Base-by-base conservation (phyloP, 2,113 vertebrate species). In the Girardinichthys multiradiatus region DNA sequence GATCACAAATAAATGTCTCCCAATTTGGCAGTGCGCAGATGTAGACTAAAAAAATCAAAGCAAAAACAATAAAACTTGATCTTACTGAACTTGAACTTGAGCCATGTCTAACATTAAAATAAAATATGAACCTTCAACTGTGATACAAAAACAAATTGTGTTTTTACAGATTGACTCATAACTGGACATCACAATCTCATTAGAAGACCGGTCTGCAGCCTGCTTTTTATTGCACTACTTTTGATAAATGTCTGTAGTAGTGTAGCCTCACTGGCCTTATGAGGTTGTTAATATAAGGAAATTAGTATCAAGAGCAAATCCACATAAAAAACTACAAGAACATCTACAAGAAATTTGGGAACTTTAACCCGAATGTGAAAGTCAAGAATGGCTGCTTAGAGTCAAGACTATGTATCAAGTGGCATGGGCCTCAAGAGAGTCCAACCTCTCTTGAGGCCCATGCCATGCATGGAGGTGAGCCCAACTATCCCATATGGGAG, bases 31-130 rank as follows among this genome's bases (percentile, higher is more conserved):
- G 59, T 30, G 74, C 51, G 79, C 63, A 79, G 81, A 77, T 68
- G 79, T 63, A 74, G 62, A 57, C 30, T 77, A 74, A 76, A 39
- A 68, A 1, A 42, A 64, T 51, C 66, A 78, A 62, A 69, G 65
- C 39, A 37, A 62, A 66, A 69, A 45, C 13, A 39, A 28, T 0
- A n/a, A 80, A 61, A 82, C 73, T 54, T 83, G 60, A 81, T 84
- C 77, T 64, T 65, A 72, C 86, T n/a, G n/a, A 57, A 59, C 86
- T 79, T 79, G 85, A 83, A 85, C 81, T 51, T 76, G 68, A 86
- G 72, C 79, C 85, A 84, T 21, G 3, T 73, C 64, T 71, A 62
- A 60, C 6, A 57, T 67, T 28, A 70, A 82, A 78, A 76, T 64
- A 57, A 31, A 57, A 67, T 33, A 10, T 70, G 74, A 70, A 63